Evolutionary conservation across 2,797 vertebrate genomes (phyloP), one percentile per base, ranked within the genome.

Genomic region (Chanos chanos): DNA sequence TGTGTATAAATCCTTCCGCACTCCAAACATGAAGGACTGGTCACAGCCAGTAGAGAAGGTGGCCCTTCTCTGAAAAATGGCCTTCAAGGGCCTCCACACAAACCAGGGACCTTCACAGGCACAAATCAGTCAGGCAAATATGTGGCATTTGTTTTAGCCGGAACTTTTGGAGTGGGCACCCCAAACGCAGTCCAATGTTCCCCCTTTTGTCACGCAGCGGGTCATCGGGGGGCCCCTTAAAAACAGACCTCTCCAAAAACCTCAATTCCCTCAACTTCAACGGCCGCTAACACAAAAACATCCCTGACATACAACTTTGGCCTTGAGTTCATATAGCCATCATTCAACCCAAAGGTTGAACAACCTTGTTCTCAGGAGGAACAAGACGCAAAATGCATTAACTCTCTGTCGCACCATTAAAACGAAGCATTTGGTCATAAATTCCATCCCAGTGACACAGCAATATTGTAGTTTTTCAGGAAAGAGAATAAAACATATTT

Each of bases 61-160:
- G n/a, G n/a, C n/a, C n/a, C n/a, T n/a, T n/a, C n/a, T n/a, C n/a
- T n/a, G n/a, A n/a, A n/a, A 66, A 64, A 33, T 44, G 50, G 51
- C 28, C 59, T 45, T 48, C 31, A 39, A 64, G 64, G 65, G 48
- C 16, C 41, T 40, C 25, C 28, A 27, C 47, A 72, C 44, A 64
- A 66, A 12, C 66, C 41, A 55, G 41, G 19, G 44, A 45, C 59
- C 48, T 63, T n/a, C 24, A 4, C 8, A 43, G 34, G 37, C 56
- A 71, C 77, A 85, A 85, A 85, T 83, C 79, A 77, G 62, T 83
- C 80, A 81, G 55, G 61, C 74, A 83, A 82, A 80, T 80, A 70
- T 61, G 70, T 68, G 66, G 76, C 22, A 71, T 82, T 81, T 77
- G 52, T 63, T 60, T 36, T 82, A 75, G 81, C 79, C 76, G 71